phyloP scores from a whole-genome alignment of 1,140 invertebrate genomes.

The Nephila pilipes region DNA sequence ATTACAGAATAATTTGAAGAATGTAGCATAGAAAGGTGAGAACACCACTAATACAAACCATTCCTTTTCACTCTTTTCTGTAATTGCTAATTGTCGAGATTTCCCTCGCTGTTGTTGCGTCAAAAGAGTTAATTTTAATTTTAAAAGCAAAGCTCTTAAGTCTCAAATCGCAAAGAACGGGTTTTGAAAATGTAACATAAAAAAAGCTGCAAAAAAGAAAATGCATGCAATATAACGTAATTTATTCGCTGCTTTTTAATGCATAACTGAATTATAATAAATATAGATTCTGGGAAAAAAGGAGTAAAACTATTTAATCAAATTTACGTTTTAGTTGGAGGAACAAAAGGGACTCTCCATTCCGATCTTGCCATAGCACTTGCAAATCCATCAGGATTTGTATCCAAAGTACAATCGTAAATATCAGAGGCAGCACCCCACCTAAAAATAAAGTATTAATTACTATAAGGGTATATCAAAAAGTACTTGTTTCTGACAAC shows the following conservation, averaged over 20 bases:
- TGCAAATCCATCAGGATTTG: not conserved
- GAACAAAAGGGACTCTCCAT: not conserved
- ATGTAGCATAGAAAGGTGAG: no score
- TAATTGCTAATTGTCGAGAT: no score
- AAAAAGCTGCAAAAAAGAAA: no score
- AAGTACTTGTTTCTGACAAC: no score
- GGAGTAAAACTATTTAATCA: not conserved
- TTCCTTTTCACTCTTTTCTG: no score
- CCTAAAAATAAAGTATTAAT: not conserved
- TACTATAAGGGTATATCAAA: not conserved
- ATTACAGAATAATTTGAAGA: no score
- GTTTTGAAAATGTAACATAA: not conserved
- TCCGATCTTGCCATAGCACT: not conserved
- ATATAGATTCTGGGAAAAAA: no score
- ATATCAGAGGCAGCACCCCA: constrained; percentile 40
- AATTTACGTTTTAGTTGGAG: constrained; percentile 20
- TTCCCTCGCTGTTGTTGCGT: no score
- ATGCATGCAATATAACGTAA: not conserved
- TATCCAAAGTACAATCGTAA: constrained; percentile 21
- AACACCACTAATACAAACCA: no score
- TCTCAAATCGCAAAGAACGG: not conserved
- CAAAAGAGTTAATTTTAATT: no score
- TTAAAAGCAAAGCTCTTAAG: no score
- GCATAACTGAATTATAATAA: not conserved
- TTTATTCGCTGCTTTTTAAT: not conserved